Conservation (phyloP, 2,888 invertebrate genomes). For the Epinotia ramella region DNA sequence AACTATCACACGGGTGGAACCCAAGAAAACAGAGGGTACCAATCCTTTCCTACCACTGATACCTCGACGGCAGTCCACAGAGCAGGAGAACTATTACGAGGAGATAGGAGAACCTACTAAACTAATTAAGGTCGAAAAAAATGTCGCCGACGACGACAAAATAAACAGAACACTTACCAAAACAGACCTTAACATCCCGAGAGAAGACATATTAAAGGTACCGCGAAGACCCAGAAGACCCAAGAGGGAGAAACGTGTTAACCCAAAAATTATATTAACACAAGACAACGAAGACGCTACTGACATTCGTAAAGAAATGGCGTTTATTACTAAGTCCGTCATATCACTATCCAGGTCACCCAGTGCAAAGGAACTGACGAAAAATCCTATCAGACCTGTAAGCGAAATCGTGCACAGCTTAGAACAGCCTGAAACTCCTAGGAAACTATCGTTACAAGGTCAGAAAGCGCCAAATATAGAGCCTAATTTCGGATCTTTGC, state of each 20-base stretch:
- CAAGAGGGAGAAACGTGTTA: slow-evolving; percentile 58
- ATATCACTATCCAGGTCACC: slow-evolving; percentile 75
- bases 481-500: slow-evolving; percentile 69
- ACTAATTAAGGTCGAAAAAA: slow-evolving; percentile 58
- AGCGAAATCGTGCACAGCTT: slow-evolving; percentile 64
- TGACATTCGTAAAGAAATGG: slow-evolving; percentile 60
- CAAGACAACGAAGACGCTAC: slow-evolving; percentile 31
- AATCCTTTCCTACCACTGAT: slow-evolving; percentile 56
- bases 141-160: slow-evolving; percentile 78
- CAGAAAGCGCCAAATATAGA: slow-evolving; percentile 59
- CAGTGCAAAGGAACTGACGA: slow-evolving; percentile 65
- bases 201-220: slow-evolving; percentile 76
- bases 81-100: slow-evolving; percentile 76
- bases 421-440: slow-evolving; percentile 59
- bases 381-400: slow-evolving; percentile 57
- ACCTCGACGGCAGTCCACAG: slow-evolving; percentile 60
- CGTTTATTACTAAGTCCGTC: slow-evolving; percentile 69
- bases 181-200: slow-evolving; percentile 63
- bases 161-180: slow-evolving; percentile 59
- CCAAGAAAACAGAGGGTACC: slow-evolving; percentile 52
- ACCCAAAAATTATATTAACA: slow-evolving; percentile 46
- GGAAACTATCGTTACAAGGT: slow-evolving; percentile 73
- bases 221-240: slow-evolving; percentile 75
- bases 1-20: slow-evolving; percentile 48
- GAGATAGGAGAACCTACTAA: slow-evolving; percentile 71